Base-by-base conservation (phyloP, 2,797 vertebrate species). In the Poecilia picta region DNA sequence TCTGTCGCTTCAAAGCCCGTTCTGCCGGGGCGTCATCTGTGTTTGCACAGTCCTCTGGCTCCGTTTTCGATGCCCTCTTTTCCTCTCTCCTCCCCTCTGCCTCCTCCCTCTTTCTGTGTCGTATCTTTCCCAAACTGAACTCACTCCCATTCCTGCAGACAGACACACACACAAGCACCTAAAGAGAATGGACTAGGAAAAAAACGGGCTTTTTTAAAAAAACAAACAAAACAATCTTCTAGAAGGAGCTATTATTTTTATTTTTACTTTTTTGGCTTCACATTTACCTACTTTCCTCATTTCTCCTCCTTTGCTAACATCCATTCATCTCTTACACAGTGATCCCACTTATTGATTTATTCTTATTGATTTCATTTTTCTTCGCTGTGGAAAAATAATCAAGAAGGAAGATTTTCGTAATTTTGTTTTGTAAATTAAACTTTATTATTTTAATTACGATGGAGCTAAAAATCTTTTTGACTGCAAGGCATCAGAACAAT, bases 131-230 rank as follows among this genome's bases (percentile, higher is more conserved):
- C 78, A 75, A 90, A 87, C 84, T 76, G 74, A 90, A 86, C 84
- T 74, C 73, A 84, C 88, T 89, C 85, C 88, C 81, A 73, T 82
- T 89, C 79, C 82, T 53, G 79, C 89, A 81, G 84, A 90, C 89
- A 92, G 85, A 95, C 92, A 84, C 89, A 92, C 89, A 92, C 92
- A 92, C 92, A 91, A 88, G 81, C 89, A 90, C 85, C 87, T 91
- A 88, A 81, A 92, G 87, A 93, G 87, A 92, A 94, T 91, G 90
- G 93, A 93, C 91, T 88, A 88, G 86, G 80, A 77, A 80, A n/a
- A 36, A 81, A 15, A 70, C 83, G 79, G 78, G 82, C 83, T 82
- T 89, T 23, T 11, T 11, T 1, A 55, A 55, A 55, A n/a, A 8
- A 51, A 46, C 11, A 46, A 46, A 46, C 12, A 57, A 45, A 16